These are phyloP conservation scores for Chironomus tepperi DNA, from an alignment of 1,140 invertebrate genomes.

Conservation along the genomic window DNA sequence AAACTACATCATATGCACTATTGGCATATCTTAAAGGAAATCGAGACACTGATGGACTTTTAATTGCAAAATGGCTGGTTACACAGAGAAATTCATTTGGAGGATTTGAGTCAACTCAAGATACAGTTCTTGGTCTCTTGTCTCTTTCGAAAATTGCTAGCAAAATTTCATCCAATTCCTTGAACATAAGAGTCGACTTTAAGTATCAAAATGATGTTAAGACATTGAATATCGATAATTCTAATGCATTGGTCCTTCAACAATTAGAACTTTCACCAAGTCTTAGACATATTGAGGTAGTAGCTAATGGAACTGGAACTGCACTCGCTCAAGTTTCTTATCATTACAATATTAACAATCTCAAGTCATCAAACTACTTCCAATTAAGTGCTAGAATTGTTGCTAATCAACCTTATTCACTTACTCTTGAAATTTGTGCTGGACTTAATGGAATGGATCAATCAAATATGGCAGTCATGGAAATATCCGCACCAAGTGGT, in stretches of 20 bases:
- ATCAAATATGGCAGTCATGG: slow-evolving; percentile 74
- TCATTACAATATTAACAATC: slow-evolving; percentile 74
- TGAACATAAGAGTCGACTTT: slow-evolving; percentile 45
- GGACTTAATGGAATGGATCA: slow-evolving; percentile 43
- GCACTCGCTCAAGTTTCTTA: slow-evolving; percentile 76
- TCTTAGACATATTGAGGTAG: slow-evolving; percentile 46
- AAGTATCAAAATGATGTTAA: slow-evolving; percentile 33
- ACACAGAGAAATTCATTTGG: slow-evolving; percentile 69
- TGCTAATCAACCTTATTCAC: slow-evolving; percentile 74
- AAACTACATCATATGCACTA: slow-evolving; percentile 79
- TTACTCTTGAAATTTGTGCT: slow-evolving; percentile 65
- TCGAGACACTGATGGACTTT: slow-evolving; percentile 58
- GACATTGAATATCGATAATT: slow-evolving; percentile 51
- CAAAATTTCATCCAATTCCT: slow-evolving; percentile 42
- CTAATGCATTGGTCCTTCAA: slow-evolving; percentile 67
- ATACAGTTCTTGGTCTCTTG: slow-evolving; percentile 63
- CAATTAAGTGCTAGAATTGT: slow-evolving; percentile 75
- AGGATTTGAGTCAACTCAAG: slow-evolving; percentile 67
- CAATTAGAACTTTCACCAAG: slow-evolving; percentile 47
- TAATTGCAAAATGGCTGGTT: slow-evolving; percentile 77
- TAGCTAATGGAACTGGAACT: slow-evolving; percentile 72
- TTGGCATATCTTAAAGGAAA: slow-evolving; percentile 56
- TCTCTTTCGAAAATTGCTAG: slow-evolving; percentile 60
- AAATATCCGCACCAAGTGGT: slow-evolving; percentile 69
- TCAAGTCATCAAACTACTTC: slow-evolving; percentile 72